Base-by-base conservation (phyloP, 1,140 invertebrate genomes). In the Trachelipus rathkii region DNA sequence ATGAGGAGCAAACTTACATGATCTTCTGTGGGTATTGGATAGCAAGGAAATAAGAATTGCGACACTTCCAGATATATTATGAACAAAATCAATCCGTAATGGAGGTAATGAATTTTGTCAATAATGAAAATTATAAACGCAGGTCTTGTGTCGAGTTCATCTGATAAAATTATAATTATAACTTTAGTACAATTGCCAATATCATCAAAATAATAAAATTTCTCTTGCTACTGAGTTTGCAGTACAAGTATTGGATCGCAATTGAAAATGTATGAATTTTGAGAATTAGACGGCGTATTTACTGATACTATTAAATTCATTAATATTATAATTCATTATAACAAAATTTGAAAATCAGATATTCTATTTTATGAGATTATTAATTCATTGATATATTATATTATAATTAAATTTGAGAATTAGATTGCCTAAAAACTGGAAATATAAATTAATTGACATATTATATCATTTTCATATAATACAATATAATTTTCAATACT, bases 51-150 rank as follows among this genome's bases (percentile, higher is more conserved):
- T 83, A 24, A 83, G 79, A 24, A 86, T 46, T 0, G 60, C 84
- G 0, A 86, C 80, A 0, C 83, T 45, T 9, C 82, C 82, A 13
- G 85, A n/a, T n/a, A 85, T 13, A 87, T 81, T 11, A 85, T 21
- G 66, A 87, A 88, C 10, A 87, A 81, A 19, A 87, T 81, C 44
- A 84, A 78, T 10, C 84, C 82, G 78, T 87, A 88, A 81, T 88
- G 87, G 77, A 88, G 84, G 82, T 87, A 88, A 75, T 88, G 87
- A 74, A 88, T 82, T 45, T 87, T 82, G 8, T 81, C 83, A n/a
- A 88, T 79, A 33, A 87, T 83, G 13, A 69, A 69, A 19, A 82
- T 82, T 24, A 84, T 83, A 66, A 81, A 82, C 23, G 84, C 82
- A 11, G 86, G 86, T 72, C 85, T 76, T 7, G 75, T 78, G 75